phyloP scores from a whole-genome alignment of 2,797 vertebrate genomes.

The Catostomus latipinnis region DNA sequence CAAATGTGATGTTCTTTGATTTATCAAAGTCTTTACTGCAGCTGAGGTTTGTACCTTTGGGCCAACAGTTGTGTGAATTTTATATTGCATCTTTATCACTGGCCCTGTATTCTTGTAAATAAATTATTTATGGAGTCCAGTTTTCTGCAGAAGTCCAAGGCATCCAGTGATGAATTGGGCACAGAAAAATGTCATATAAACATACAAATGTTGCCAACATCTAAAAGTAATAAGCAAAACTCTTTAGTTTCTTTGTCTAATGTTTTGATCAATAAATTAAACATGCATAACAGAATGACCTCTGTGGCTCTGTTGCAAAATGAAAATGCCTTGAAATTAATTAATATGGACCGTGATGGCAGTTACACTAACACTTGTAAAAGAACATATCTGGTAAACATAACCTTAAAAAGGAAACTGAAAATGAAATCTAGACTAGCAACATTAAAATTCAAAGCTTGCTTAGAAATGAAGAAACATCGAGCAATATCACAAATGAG shows the following conservation, averaged over 20 bases:
- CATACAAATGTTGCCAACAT: constrained; percentile 6
- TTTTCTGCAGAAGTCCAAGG: background rate
- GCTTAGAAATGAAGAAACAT: constrained; percentile 15
- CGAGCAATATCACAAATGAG: constrained; percentile 32
- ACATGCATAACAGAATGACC: background rate
- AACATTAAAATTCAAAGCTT: constrained; percentile 20
- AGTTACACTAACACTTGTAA: background rate
- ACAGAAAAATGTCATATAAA: constrained; percentile 2
- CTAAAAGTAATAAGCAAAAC: background rate
- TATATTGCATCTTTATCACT: constrained; percentile 12
- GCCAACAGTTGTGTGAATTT: constrained; percentile 13
- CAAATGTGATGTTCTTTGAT: constrained; percentile 6
- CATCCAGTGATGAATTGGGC: background rate
- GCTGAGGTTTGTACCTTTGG: background rate
- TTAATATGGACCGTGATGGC: background rate
- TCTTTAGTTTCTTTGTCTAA: background rate
- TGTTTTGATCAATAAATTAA: background rate
- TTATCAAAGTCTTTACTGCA: background rate
- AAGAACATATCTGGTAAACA: constrained; percentile 11
- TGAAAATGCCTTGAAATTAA: constrained; percentile 10
- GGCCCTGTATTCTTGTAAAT: constrained; percentile 3
- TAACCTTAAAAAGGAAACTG: constrained; percentile 19
- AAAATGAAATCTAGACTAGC: constrained; percentile 7
- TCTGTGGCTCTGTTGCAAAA: background rate
- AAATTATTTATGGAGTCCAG: constrained; percentile 46